Percentiles rank a stretch among this genome's conserved stretches.
phyloP scores from a whole-genome alignment of 2,113 vertebrate genomes.

The Okapia johnstoni region DNA sequence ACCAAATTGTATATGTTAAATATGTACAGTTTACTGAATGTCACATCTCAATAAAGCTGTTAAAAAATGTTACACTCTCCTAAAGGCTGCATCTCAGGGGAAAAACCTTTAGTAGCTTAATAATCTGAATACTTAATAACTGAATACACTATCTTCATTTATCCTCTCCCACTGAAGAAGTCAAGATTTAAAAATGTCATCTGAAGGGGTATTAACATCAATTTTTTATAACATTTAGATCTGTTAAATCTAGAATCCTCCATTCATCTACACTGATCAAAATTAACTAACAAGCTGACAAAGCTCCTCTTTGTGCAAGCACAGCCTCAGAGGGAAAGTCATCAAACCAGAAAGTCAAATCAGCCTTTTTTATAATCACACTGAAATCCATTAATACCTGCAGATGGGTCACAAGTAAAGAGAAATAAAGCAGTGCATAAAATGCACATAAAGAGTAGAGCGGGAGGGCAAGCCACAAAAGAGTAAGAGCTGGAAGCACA shows the following conservation, averaged over 20 bases:
- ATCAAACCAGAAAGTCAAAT: neutral
- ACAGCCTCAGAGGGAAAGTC: neutral
- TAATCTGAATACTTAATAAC: neutral
- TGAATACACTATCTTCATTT: neutral
- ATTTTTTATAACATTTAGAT: neutral
- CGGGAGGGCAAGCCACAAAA: neutral
- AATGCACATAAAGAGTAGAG: neutral
- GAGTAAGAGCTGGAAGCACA: neutral
- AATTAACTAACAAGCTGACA: constrained; percentile 35
- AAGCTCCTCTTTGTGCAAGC: constrained; percentile 32
- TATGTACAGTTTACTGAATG: neutral
- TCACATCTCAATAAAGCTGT: neutral
- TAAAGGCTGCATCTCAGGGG: neutral
- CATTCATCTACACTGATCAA: neutral
- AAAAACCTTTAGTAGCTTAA: neutral
- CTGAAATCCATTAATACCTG: neutral
- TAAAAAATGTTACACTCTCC: neutral
- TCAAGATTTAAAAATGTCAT: neutral
- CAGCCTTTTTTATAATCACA: constrained; percentile 27
- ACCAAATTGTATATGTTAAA: neutral
- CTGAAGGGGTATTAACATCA: neutral
- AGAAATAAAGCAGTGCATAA: neutral
- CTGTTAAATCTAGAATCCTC: neutral
- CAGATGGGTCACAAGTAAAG: neutral
- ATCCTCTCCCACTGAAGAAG: neutral